These are phyloP conservation scores for Eremobia ochroleuca DNA, from an alignment of 2,888 invertebrate species.

Conservation along the genomic window DNA sequence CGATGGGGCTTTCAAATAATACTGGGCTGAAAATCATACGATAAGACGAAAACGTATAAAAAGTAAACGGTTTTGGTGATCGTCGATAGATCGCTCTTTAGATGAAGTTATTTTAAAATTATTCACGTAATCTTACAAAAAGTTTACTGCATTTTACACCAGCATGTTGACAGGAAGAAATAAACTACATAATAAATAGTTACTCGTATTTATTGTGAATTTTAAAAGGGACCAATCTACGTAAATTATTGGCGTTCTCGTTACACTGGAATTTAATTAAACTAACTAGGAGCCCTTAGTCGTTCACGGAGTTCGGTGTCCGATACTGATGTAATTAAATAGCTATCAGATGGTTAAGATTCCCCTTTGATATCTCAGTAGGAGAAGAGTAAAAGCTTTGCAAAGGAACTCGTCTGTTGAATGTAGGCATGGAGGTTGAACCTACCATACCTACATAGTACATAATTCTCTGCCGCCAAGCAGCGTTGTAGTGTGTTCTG, in stretches of 20 bases:
- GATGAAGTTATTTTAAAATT: slow-evolving; percentile 23
- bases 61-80: background rate
- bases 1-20: slow-evolving; percentile 24
- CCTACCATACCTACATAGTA: background rate
- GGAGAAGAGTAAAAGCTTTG: background rate
- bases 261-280: slow-evolving; percentile 67
- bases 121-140: slow-evolving; percentile 28
- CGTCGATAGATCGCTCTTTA: background rate
- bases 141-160: slow-evolving; percentile 12
- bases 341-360: slow-evolving; percentile 48
- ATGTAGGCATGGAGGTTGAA: background rate
- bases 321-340: slow-evolving; percentile 57
- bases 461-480: too few relatives aligned
- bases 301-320: slow-evolving; percentile 51
- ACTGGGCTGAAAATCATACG: background rate
- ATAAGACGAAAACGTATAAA: background rate
- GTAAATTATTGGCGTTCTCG: slow-evolving; percentile 49
- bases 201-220: slow-evolving; percentile 45
- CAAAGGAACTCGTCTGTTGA: background rate
- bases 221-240: slow-evolving; percentile 46
- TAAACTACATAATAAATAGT: slow-evolving; percentile 45
- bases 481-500: background rate
- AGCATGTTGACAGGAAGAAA: slow-evolving; percentile 18
- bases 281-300: slow-evolving; percentile 56
- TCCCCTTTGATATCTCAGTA: slow-evolving; percentile 27